Base-by-base conservation (phyloP, 1,140 invertebrate genomes). In the Pogonomyrmex barbatus region DNA sequence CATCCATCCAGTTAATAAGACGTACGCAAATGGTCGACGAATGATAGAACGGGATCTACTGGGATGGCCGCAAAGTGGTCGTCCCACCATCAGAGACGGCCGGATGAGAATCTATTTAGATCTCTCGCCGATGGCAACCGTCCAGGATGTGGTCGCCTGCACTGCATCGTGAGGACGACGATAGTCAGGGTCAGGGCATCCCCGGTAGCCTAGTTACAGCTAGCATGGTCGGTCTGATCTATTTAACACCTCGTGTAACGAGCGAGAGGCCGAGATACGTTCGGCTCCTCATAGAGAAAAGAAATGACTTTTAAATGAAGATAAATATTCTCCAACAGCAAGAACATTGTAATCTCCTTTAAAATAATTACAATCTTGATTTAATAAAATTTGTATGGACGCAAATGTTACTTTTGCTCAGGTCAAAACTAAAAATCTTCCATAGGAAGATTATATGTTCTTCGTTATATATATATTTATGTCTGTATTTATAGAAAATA, bases 131-230 rank as follows among this genome's bases (percentile, higher is more conserved):
- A 63, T 91, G 90, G 88, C 90, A 91, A 56, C 4, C 24, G 42
- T 88, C 88, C 90, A 91, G 89, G 60, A 90, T 78, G 42, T 54
- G 47, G n/a, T 63, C 71, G 76, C 52, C 82, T 71, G 30, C 63
- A 58, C 50, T 24, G 42, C 12, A 42, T 76, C 54, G 50, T 33
- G 65, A 85, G 62, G 73, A 30, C 36, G 42, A 70, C 4, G 33
- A 14, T 63, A 90, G 87, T 91, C 90, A 91, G 88, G 90, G 90
- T 88, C 90, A 88, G 88, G 86, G 63, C 81, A 89, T 63, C 85
- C 65, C 60, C 87, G 17, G 24, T 33, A 89, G 65, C 84, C 60
- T 78, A 85, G 17, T 82, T 87, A 39, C 33, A 70, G 24, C 9
- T 79, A 42, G 45, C n/a, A 5, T 33, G 24, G 45, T 70, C 36